Evolutionary conservation across 2,113 vertebrate genomes (phyloP).

Genomic region (Progne subis): DNA sequence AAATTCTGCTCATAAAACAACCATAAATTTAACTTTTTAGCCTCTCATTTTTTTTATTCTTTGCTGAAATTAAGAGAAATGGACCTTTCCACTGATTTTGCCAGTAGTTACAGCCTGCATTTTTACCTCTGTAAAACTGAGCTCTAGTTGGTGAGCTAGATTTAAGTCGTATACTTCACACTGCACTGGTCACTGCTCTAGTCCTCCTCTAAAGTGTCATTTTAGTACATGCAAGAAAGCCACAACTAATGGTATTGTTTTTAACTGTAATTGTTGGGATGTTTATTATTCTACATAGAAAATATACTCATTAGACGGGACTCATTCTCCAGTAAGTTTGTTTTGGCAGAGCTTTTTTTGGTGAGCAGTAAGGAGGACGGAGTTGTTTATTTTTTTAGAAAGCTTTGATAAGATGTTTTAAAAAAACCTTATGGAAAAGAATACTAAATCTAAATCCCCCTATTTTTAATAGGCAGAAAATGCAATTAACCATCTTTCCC

Average conservation of each 20-base stretch:
- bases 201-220: not conserved
- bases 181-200: not conserved
- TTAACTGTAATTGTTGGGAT: not conserved
- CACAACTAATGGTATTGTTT: not conserved
- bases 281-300: not conserved
- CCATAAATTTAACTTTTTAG: not conserved
- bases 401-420: conserved; percentile 38
- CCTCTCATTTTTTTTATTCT: not conserved
- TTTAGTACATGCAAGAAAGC: not conserved
- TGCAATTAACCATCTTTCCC: conserved; percentile 44
- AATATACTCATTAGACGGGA: not conserved
- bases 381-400: not conserved
- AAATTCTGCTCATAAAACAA: not conserved
- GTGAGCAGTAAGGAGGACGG: not conserved
- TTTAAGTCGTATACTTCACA: not conserved
- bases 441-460: not conserved
- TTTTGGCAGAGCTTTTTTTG: not conserved
- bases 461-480: conserved; percentile 37
- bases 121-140: not conserved
- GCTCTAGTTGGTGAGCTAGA: not conserved
- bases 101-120: not conserved
- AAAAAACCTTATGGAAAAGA: not conserved
- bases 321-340: not conserved
- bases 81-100: not conserved
- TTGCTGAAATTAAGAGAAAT: not conserved